Conservation (phyloP, 2,888 invertebrate genomes). For the Limnephilus marmoratus region DNA sequence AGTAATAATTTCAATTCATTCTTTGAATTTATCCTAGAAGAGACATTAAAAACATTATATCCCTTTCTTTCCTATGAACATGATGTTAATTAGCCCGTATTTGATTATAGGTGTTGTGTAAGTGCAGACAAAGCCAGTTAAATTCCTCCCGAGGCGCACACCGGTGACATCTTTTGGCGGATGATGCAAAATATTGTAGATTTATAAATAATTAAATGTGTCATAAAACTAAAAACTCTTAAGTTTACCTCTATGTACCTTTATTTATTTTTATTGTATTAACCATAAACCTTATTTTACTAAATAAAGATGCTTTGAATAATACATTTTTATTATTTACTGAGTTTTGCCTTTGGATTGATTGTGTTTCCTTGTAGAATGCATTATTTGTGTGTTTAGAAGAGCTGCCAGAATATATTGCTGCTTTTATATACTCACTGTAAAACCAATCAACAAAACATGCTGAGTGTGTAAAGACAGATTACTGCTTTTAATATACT, state of each 20-base stretch:
- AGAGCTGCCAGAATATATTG: background rate
- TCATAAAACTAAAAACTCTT: slow-evolving; percentile 57
- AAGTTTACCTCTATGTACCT: slow-evolving; percentile 60
- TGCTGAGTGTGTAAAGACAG: background rate
- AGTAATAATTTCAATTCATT: background rate
- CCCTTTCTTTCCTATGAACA: background rate
- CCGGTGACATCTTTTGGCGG: slow-evolving; percentile 61
- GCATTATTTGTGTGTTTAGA: slow-evolving; percentile 36
- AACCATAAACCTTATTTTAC: slow-evolving; percentile 64
- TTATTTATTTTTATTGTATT: slow-evolving; percentile 63
- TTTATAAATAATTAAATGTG: slow-evolving; percentile 46
- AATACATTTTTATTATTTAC: slow-evolving; percentile 50
- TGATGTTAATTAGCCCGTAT: slow-evolving; percentile 62
- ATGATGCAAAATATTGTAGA: slow-evolving; percentile 62
- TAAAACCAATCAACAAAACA: background rate
- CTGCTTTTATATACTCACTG: slow-evolving; percentile 7
- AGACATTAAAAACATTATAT: background rate
- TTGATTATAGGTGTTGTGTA: slow-evolving; percentile 73
- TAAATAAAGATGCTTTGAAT: slow-evolving; percentile 66
- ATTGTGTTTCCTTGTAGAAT: slow-evolving; percentile 37
- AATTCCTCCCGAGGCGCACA: slow-evolving; percentile 52
- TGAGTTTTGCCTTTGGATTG: slow-evolving; percentile 27
- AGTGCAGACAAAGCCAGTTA: slow-evolving; percentile 68
- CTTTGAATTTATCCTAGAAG: background rate
- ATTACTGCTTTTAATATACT: too few species aligned